phyloP scores from a whole-genome alignment of 2,888 invertebrate genomes.

The Tetragnatha montana region DNA sequence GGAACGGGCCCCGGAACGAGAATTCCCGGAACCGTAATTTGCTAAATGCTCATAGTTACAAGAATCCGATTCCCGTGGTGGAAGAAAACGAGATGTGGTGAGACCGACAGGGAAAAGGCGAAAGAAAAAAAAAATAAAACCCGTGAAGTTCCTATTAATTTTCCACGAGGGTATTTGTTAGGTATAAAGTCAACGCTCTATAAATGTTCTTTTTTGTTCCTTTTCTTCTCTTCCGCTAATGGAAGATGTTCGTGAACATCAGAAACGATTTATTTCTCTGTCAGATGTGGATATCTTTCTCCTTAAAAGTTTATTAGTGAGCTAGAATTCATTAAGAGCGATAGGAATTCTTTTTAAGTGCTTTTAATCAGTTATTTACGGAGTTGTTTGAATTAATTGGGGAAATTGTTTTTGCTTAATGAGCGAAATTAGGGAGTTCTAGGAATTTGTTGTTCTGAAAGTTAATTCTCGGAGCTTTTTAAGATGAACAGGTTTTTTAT shows the following conservation, averaged over 20 bases:
- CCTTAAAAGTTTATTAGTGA: neutral
- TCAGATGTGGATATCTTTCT: neutral
- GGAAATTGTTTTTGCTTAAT: no score
- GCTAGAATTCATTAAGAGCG: no score
- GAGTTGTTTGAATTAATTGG: no score
- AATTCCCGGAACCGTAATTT: neutral
- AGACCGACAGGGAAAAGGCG: neutral
- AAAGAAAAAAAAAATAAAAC: neutral
- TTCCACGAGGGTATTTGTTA: neutral
- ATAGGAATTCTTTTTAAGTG: no score
- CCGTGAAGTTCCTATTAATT: constrained; percentile 19
- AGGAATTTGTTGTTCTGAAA: no score
- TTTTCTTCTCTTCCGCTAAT: constrained; percentile 3
- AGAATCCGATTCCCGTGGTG: neutral
- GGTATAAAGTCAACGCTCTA: constrained; percentile 10
- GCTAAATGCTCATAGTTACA: neutral
- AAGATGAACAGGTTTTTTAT: no score
- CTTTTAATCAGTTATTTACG: no score
- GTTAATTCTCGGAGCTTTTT: no score
- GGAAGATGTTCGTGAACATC: neutral
- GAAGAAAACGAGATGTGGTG: neutral
- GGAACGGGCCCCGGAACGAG: neutral
- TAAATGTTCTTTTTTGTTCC: neutral
- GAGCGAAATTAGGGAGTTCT: no score
- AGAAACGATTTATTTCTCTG: neutral